Percentiles rank a stretch among this genome's conserved stretches.
phyloP scores from a whole-genome alignment of 2,113 vertebrate species.

The Cricetomys ansorgei region DNA sequence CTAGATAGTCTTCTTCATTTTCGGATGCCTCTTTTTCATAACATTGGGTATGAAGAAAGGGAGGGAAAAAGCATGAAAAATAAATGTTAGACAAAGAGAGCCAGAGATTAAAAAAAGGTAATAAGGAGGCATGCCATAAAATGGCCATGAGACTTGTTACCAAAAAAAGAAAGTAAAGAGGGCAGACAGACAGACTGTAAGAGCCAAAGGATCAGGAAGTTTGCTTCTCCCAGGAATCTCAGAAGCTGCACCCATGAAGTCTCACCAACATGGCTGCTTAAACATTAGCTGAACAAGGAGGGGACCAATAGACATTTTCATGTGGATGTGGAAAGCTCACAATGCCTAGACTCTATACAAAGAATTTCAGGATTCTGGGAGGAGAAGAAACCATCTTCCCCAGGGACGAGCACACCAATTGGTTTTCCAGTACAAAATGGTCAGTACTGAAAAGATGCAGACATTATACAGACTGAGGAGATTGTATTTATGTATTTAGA shows the following conservation, averaged over 20 bases:
- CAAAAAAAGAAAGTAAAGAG: neutral
- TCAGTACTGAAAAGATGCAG: neutral
- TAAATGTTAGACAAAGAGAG: neutral
- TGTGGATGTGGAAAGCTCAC: neutral
- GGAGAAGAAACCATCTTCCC: neutral
- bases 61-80: neutral
- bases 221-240: neutral
- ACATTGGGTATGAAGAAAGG: neutral
- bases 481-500: neutral
- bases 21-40: neutral
- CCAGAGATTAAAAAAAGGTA: neutral
- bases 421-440: neutral
- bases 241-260: neutral
- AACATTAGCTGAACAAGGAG: neutral
- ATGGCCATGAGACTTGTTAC: neutral
- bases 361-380: neutral
- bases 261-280: neutral
- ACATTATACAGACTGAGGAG: neutral
- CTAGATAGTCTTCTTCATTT: slow-evolving; percentile 7
- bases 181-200: neutral
- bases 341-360: neutral
- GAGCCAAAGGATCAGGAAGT: neutral
- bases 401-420: neutral
- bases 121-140: neutral
- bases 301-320: neutral